A percentile compares a stretch with the other conserved stretches of the same genome.
Evolutionary conservation across 2,888 invertebrate genomes (phyloP).

Genomic region (Oxycera nigricornis): DNA sequence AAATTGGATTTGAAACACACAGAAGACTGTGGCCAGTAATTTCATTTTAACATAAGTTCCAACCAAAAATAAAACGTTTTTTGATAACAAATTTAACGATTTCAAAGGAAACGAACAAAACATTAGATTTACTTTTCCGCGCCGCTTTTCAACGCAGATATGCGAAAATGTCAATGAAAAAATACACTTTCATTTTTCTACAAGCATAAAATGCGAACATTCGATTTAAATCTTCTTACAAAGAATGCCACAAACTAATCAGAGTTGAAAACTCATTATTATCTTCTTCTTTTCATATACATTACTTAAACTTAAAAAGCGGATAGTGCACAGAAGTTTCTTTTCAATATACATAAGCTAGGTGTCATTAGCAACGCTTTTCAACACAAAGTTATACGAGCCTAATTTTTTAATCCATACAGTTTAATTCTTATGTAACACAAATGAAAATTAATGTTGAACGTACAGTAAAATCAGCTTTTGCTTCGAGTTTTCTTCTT

Average conservation of each 20-base stretch:
- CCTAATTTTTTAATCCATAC: constrained; percentile 4
- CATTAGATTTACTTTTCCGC: background rate
- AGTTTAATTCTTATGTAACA: background rate
- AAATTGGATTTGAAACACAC: background rate
- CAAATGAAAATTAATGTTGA: constrained; percentile 8
- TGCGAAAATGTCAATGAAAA: constrained; percentile 27
- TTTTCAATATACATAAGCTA: constrained; percentile 2
- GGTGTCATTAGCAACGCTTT: constrained; percentile 14
- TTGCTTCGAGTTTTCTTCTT: background rate
- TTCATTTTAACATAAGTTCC: constrained; percentile 36
- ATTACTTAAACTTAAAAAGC: constrained; percentile 24
- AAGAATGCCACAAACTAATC: constrained; percentile 14
- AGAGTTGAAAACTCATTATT: constrained; percentile 25
- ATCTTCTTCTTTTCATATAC: background rate
- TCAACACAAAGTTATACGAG: background rate
- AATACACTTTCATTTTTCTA: constrained; percentile 5
- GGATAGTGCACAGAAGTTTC: constrained; percentile 15
- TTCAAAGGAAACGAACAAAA: constrained; percentile 23
- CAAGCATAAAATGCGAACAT: constrained; percentile 14
- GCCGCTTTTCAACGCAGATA: background rate
- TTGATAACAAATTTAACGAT: constrained; percentile 26
- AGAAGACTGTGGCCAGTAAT: too few species aligned
- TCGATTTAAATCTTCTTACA: constrained; percentile 18
- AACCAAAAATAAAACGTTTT: constrained; percentile 27
- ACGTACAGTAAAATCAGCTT: constrained; percentile 7